phyloP scores from a whole-genome alignment of 64 coral and sea anemone species.

The Pachyseris speciosa region DNA sequence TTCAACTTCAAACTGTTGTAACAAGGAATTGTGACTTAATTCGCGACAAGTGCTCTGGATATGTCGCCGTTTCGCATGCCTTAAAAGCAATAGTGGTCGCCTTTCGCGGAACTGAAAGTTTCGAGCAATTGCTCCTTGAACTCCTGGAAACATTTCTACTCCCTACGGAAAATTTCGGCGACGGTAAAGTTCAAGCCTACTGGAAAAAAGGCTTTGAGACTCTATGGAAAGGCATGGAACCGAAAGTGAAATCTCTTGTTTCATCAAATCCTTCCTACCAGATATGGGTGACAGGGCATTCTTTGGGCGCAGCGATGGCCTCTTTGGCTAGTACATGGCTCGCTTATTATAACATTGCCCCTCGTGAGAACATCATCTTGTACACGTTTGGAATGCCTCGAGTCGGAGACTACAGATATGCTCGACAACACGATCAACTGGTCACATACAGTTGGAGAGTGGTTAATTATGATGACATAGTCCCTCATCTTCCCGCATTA shows the following conservation, averaged over 20 bases:
- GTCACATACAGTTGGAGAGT: constrained; percentile 68
- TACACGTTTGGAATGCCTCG: constrained; percentile 85
- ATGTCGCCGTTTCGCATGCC: constrained; percentile 46
- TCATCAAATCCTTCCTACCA: constrained; percentile 37
- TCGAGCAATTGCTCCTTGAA: not conserved
- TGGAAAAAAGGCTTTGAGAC: constrained; percentile 14
- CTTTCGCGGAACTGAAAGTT: constrained; percentile 43
- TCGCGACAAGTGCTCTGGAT: constrained; percentile 36
- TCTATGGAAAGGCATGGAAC: constrained; percentile 21
- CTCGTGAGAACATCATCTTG: constrained; percentile 37
- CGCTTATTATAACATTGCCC: constrained; percentile 30
- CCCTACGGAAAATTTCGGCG: not conserved
- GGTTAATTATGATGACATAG: constrained; percentile 55
- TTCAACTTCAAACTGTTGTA: constrained; percentile 19
- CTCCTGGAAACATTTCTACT: not conserved
- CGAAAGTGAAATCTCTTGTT: constrained; percentile 10
- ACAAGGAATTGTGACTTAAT: constrained; percentile 21
- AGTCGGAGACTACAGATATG: constrained; percentile 69
- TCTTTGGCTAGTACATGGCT: constrained; percentile 69
- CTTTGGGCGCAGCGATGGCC: constrained; percentile 67
- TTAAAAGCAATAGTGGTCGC: constrained; percentile 27
- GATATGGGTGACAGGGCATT: constrained; percentile 77
- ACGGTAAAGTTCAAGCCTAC: constrained; percentile 49
- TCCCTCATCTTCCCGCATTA: constrained; percentile 54
- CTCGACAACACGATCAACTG: constrained; percentile 65